Evolutionary conservation across 2,888 invertebrate species (phyloP), one percentile per base, ranked within the genome.

Genomic region (Neoaliturus tenellus): DNA sequence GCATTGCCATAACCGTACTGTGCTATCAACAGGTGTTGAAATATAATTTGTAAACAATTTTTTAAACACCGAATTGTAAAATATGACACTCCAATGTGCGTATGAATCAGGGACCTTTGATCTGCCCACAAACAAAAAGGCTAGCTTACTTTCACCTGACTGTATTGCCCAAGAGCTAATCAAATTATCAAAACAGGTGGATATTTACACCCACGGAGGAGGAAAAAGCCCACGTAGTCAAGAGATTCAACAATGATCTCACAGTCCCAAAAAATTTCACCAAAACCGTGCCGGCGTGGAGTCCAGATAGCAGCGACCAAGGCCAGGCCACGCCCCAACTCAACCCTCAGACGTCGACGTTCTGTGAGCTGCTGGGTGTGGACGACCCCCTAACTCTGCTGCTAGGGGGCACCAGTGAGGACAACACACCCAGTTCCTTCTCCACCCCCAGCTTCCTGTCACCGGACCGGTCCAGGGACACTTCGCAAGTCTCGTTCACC

Each of bases 301-400:
- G 48, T 48, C 33, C 23, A 4, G 75, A 80, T 17, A 20, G 10
- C 14, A 39, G 20, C 28, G 33, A 12, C 41, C n/a, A 12, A 39
- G 31, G 23, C 2, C 85, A 87, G 82, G 85, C 89, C 23, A 92
- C 93, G 88, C 91, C 91, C 0, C 92, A 75, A 31, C 31, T 75
- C 17, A 75, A 75, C 75, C 75, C 75, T 20, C 71, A 55, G 62
- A 93, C 93, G 0, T 89, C 89, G 4, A 87, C 89, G 17, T 89
- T 92, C 80, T 92, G 92, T 88, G 89, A 90, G 31, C 90, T 90
- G 89, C 88, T 93, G 51, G 93, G 94, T 0, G 93, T 98, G 83
- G 95, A 96, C 89, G 98, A 98, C 91, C 98, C 98, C 0, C 90
- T 96, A 17, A 93, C 93, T 86, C 91, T 95, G 48, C 90, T 95